Percentiles rank a stretch among this genome's conserved stretches.
phyloP scores from a whole-genome alignment of 2,888 invertebrate species.

The Drosophila melanosoma region DNA sequence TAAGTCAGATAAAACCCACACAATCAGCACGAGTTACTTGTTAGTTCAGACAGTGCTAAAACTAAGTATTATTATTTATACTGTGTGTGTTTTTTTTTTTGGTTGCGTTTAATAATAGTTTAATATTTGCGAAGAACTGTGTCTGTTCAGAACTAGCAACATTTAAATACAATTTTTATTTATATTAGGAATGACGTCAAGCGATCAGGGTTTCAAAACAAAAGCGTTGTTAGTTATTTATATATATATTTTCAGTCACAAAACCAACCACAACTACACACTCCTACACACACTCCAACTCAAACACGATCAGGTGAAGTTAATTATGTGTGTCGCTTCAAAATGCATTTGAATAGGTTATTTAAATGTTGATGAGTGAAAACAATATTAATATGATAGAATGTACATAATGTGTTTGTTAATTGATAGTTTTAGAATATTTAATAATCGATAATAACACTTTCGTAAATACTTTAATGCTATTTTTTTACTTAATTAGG shows the following conservation, averaged over 20 bases:
- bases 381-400: not conserved
- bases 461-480: not conserved
- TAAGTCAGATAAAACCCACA: not conserved
- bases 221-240: constrained; percentile 14
- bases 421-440: not conserved
- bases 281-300: constrained; percentile 1
- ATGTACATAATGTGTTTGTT: not conserved
- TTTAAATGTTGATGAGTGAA: not conserved
- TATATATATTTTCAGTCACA: constrained; percentile 13
- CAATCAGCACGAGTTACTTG: constrained; percentile 5
- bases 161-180: constrained; percentile 42
- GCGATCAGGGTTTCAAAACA: constrained; percentile 23
- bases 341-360: constrained; percentile 34
- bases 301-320: constrained; percentile 41
- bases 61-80: not conserved
- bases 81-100: not conserved
- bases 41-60: not conserved
- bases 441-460: not conserved
- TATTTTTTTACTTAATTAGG: not conserved
- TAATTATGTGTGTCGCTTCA: constrained; percentile 69
- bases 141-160: constrained; percentile 7
- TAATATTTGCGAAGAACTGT: constrained; percentile 31
- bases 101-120: constrained; percentile 8
- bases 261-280: constrained; percentile 8
- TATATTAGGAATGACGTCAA: constrained; percentile 70